Evolutionary conservation across 2,113 vertebrate genomes (phyloP), one percentile per base, ranked within the genome.

Genomic region (Pygathrix nemaeus): DNA sequence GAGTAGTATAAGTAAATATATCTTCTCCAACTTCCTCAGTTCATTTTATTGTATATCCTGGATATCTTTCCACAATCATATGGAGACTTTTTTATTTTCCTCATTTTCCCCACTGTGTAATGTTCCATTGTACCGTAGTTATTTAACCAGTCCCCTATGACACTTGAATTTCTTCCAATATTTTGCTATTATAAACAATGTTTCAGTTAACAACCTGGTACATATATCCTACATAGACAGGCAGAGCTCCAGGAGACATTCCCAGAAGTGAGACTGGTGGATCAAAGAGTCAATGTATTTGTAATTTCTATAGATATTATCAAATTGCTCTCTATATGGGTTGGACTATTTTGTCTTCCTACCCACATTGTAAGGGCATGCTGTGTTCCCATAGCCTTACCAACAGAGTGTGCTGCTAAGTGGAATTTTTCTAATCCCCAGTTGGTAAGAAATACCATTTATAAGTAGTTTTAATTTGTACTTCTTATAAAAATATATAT

Each of bases 291-390:
- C 81, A 81, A 70, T 57, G 38, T 50, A 30, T 61, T 89, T 82
- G 12, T 81, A 40, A 73, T 87, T 94, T 93, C 85, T 91, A 8
- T 32, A 94, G 55, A 52, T 61, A 91, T 68, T 94, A 38, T 21
- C 30, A 52, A 57, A 73, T 83, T 93, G 52, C 35, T 87, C 8
- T 72, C 8, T 6, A 23, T 32, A 43, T 57, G 16, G 59, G 14
- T 70, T 83, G 23, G 25, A 16, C 45, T 11, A 79, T 68, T 94
- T 50, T 88, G 45, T 55, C 61, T 38, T 38, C n/a, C 40, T 91
- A 16, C 43, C 32, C 30, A 20, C n/a, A 40, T n/a, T 78, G 40
- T 32, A 8, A 73, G 43, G 45, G 13, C 16, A 25, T 61, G 17
- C 8, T 25, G 0, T 76, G 4, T 40, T 40, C 59, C 18, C 0